phyloP scores from a whole-genome alignment of 2,888 invertebrate species.

The Leptodirus hochenwartii region DNA sequence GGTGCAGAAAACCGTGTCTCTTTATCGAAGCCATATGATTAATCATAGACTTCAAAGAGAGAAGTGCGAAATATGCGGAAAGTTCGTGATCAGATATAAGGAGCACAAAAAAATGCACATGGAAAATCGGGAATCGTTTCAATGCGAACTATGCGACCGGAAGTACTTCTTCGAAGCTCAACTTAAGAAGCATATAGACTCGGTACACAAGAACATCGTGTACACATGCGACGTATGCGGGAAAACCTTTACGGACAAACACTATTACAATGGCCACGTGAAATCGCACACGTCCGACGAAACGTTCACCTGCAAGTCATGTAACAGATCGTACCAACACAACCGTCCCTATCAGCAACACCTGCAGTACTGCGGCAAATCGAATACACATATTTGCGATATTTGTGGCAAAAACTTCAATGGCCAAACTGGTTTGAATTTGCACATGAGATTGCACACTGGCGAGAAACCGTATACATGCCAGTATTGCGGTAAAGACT shows the following conservation, averaged over 20 bases:
- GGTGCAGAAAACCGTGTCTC: too few species aligned
- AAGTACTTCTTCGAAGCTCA: background rate
- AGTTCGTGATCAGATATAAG: constrained; percentile 8
- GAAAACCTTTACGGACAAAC: constrained; percentile 23
- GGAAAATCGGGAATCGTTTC: background rate
- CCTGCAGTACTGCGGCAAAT: background rate
- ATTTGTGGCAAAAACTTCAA: constrained; percentile 14
- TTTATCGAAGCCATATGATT: too few species aligned
- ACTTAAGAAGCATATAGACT: constrained; percentile 7
- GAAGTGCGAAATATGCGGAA: constrained; percentile 18
- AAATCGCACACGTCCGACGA: background rate
- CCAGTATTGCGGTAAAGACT: constrained; percentile 11
- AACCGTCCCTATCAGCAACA: too few species aligned
- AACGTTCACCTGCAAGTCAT: background rate
- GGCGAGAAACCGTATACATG: constrained; percentile 9
- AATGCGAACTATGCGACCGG: constrained; percentile 2
- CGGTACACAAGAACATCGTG: constrained; percentile 30
- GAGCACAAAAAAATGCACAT: background rate
- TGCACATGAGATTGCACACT: constrained; percentile 9
- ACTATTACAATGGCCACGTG: too few species aligned
- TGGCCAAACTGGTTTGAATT: constrained; percentile 13
- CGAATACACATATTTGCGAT: constrained; percentile 9
- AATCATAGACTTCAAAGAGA: too few species aligned
- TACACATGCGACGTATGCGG: constrained; percentile 31
- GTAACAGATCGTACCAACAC: too few species aligned